These are phyloP conservation scores for Panopea generosa DNA, from an alignment of 2,888 invertebrate genomes.

Conservation along the genomic window DNA sequence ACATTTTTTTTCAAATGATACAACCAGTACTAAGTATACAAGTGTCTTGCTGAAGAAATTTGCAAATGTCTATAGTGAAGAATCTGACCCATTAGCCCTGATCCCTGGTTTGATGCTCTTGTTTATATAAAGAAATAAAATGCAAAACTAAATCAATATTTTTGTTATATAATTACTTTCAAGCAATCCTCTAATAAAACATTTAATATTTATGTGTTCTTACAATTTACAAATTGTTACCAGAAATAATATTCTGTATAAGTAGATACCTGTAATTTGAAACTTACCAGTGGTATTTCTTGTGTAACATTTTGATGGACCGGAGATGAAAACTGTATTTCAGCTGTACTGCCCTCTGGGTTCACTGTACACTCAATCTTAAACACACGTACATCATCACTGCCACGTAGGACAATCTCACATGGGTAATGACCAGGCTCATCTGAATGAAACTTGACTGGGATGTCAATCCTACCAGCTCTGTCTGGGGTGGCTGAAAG, in stretches of 20 bases:
- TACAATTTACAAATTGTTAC: not conserved
- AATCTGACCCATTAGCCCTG: too few relatives aligned
- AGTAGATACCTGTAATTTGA: too few relatives aligned
- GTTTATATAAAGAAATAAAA: too few relatives aligned
- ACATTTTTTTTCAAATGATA: too few relatives aligned
- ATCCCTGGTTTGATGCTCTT: too few relatives aligned
- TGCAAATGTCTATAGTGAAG: too few relatives aligned
- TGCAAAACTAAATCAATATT: too few relatives aligned
- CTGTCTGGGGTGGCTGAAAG: constrained; percentile 53
- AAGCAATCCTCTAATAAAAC: too few relatives aligned
- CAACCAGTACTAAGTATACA: too few relatives aligned
- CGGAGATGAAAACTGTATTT: constrained; percentile 82
- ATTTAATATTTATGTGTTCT: too few relatives aligned
- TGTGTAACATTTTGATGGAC: constrained; percentile 83
- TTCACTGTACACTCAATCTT: constrained; percentile 84
- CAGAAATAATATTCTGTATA: not conserved
- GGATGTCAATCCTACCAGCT: constrained; percentile 77
- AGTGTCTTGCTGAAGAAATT: too few relatives aligned
- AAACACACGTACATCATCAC: constrained; percentile 83
- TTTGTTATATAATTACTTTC: too few relatives aligned
- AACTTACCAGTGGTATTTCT: constrained; percentile 84
- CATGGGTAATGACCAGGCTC: constrained; percentile 83
- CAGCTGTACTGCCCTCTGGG: constrained; percentile 82
- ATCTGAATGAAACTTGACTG: constrained; percentile 80
- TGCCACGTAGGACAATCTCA: constrained; percentile 76